A percentile compares a stretch with the other conserved stretches of the same genome.
Evolutionary conservation across 2,888 invertebrate species (phyloP).

Genomic region (Brachylomia viminalis): DNA sequence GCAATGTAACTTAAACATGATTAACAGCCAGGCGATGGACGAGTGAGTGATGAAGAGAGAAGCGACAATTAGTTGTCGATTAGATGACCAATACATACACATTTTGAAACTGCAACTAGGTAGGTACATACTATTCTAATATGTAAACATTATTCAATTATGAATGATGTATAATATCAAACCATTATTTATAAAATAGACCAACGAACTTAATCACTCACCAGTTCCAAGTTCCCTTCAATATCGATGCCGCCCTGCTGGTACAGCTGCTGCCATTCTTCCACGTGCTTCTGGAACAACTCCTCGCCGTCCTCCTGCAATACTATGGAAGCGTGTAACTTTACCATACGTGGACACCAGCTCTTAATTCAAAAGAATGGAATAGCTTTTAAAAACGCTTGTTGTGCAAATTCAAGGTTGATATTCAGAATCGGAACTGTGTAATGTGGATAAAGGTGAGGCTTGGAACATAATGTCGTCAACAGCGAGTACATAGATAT

Average conservation of each 20-base stretch:
- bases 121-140: no score
- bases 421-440: not conserved
- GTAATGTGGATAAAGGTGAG: not conserved
- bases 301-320: constrained; percentile 86
- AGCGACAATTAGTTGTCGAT: no score
- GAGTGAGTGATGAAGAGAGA: no score
- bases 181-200: no score
- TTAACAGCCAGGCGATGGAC: no score
- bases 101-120: no score
- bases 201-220: constrained; percentile 65
- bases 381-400: not conserved
- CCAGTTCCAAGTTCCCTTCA: constrained; percentile 88
- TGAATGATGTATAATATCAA: no score
- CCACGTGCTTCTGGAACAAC: constrained; percentile 85
- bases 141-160: no score
- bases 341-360: constrained; percentile 62
- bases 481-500: not conserved
- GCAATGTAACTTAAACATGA: no score
- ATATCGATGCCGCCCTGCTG: constrained; percentile 87
- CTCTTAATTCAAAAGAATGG: constrained; percentile 2
- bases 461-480: not conserved
- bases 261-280: constrained; percentile 88
- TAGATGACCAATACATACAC: no score
- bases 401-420: not conserved
- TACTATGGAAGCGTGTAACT: constrained; percentile 80